Evolutionary conservation across 2,797 vertebrate species (phyloP).

Genomic region (Gymnoscopelus braueri): DNA sequence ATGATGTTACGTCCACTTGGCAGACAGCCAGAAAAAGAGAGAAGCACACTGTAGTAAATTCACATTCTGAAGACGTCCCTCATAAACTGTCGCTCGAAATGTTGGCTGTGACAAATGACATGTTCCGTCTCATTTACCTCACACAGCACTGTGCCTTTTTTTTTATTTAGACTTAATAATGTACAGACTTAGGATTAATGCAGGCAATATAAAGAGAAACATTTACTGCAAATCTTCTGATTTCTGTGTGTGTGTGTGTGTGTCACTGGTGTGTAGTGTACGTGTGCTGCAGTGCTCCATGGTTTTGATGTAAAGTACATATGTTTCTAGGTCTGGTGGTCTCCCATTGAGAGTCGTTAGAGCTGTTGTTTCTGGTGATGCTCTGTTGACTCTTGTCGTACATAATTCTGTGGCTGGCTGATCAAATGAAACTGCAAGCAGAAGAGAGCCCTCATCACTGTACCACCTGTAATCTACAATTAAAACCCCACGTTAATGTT

Average conservation of each 20-base stretch:
- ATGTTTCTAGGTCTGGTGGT: too few relatives aligned
- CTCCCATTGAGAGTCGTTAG: not conserved
- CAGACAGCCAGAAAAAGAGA: conserved; percentile 10
- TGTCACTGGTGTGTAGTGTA: not conserved
- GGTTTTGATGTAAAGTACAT: too few relatives aligned
- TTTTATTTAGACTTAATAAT: conserved; percentile 24
- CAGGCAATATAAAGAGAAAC: conserved; percentile 17
- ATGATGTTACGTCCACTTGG: conserved; percentile 25
- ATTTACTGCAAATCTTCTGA: not conserved
- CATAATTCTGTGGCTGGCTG: conserved; percentile 24
- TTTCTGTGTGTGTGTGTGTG: conserved; percentile 4
- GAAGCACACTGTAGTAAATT: conserved; percentile 42
- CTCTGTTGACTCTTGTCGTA: conserved; percentile 40
- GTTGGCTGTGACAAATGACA: conserved; percentile 39
- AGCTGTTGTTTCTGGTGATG: conserved; percentile 30
- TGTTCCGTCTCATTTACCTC: conserved; percentile 47
- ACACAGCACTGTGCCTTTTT: conserved; percentile 14
- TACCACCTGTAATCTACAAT: not conserved
- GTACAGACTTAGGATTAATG: conserved; percentile 32
- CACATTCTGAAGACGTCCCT: conserved; percentile 18
- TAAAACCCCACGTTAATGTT: conserved; percentile 16
- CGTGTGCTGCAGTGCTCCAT: not conserved
- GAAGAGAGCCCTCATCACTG: conserved; percentile 18
- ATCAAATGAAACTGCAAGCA: conserved; percentile 27
- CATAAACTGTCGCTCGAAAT: conserved; percentile 30